Conservation (phyloP, 2,797 vertebrate genomes). For the Tolypeutes matacus region DNA sequence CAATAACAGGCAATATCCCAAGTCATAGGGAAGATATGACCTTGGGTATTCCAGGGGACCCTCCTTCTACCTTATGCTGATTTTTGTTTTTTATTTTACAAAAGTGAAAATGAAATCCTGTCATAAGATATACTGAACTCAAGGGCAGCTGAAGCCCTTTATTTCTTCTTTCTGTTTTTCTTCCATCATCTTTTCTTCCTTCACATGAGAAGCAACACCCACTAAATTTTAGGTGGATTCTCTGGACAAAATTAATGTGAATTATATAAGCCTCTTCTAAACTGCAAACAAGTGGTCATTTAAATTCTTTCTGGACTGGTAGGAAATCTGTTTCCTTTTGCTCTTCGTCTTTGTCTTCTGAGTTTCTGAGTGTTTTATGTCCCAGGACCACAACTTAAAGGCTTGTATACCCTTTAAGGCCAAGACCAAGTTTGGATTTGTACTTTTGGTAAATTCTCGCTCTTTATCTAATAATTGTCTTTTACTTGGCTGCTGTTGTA, state of each 20-base stretch:
- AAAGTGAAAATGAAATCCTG: constrained; percentile 3
- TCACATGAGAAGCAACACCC: neutral
- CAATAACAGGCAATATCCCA: neutral
- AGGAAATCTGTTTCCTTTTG: neutral
- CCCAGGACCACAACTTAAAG: no score
- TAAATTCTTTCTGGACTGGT: neutral
- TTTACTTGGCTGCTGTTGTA: neutral
- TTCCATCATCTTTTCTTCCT: neutral
- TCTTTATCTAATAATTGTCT: neutral
- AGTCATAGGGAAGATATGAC: neutral
- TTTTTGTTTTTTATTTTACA: neutral
- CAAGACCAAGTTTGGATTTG: neutral
- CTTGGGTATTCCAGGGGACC: neutral
- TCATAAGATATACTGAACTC: neutral
- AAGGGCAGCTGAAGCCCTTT: neutral
- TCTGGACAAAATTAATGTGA: neutral
- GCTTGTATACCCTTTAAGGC: neutral
- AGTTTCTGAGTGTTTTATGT: neutral
- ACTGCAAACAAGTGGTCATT: neutral
- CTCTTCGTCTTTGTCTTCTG: neutral
- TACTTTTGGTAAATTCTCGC: constrained; percentile 9
- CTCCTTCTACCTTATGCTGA: neutral
- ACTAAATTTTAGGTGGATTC: neutral
- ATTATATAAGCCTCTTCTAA: neutral
- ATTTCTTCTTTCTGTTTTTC: neutral